Conservation (phyloP, 2,888 invertebrate species). For the Lapara coniferarum region DNA sequence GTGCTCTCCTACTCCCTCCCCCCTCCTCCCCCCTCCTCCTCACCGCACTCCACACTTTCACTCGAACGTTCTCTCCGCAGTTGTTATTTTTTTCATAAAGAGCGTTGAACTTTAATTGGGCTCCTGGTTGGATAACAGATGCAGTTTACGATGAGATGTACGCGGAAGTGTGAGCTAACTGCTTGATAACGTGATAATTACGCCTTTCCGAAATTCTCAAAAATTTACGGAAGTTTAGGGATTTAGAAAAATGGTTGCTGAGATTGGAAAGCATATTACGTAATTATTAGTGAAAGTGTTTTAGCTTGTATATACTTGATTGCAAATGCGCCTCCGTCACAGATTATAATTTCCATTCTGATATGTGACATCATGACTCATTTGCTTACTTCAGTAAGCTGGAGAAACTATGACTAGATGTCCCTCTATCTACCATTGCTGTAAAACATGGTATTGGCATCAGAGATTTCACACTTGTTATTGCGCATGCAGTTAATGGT, state of each 20-base stretch:
- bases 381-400: no score
- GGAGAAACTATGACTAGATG: no score
- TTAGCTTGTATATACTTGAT: no score
- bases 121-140: slow-evolving; percentile 15
- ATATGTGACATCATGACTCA: no score
- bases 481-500: no score
- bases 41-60: slow-evolving; percentile 23
- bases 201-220: neutral
- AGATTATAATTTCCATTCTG: no score
- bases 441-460: no score
- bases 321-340: no score
- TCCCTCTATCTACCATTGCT: no score
- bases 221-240: neutral
- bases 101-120: slow-evolving; percentile 26
- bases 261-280: neutral
- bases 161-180: neutral
- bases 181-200: neutral
- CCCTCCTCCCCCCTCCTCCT: no score
- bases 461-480: no score
- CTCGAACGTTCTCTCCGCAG: slow-evolving; percentile 23
- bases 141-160: slow-evolving; percentile 7
- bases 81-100: slow-evolving; percentile 20
- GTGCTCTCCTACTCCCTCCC: neutral
- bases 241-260: neutral
- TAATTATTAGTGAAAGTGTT: no score